These are phyloP conservation scores for Chloroclystis v-ata DNA, from an alignment of 2,888 invertebrate species.

Conservation along the genomic window DNA sequence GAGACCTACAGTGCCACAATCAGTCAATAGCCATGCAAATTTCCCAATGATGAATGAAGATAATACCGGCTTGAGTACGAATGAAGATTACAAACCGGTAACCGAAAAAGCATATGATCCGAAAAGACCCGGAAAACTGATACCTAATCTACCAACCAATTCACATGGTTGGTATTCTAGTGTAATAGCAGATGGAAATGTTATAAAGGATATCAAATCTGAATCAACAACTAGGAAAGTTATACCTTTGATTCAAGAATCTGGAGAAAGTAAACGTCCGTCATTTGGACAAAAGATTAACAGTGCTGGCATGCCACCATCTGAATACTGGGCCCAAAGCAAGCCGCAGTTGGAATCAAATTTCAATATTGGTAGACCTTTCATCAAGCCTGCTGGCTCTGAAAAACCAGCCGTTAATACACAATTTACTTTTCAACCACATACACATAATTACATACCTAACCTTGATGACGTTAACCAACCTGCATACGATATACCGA, in stretches of 20 bases:
- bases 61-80: constrained; percentile 25
- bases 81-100: constrained; percentile 41
- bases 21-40: constrained; percentile 69
- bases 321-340: constrained; percentile 54
- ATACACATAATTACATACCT: constrained; percentile 53
- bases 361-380: constrained; percentile 60
- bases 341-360: constrained; percentile 37
- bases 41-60: constrained; percentile 66
- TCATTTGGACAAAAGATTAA: constrained; percentile 64
- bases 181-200: constrained; percentile 50
- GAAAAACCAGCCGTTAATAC: constrained; percentile 43
- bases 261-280: constrained; percentile 45
- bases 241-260: constrained; percentile 60
- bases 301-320: constrained; percentile 62
- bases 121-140: constrained; percentile 56
- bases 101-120: constrained; percentile 45
- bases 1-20: constrained; percentile 37
- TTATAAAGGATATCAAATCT: constrained; percentile 50
- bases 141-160: constrained; percentile 62
- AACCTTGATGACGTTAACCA: constrained; percentile 54
- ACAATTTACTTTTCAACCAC: constrained; percentile 32
- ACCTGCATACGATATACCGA: constrained; percentile 70
- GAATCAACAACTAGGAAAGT: constrained; percentile 64
- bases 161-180: constrained; percentile 74
- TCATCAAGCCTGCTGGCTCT: constrained; percentile 47